These are phyloP conservation scores for Picus viridis DNA, from an alignment of 2,797 vertebrate genomes.

Conservation along the genomic window DNA sequence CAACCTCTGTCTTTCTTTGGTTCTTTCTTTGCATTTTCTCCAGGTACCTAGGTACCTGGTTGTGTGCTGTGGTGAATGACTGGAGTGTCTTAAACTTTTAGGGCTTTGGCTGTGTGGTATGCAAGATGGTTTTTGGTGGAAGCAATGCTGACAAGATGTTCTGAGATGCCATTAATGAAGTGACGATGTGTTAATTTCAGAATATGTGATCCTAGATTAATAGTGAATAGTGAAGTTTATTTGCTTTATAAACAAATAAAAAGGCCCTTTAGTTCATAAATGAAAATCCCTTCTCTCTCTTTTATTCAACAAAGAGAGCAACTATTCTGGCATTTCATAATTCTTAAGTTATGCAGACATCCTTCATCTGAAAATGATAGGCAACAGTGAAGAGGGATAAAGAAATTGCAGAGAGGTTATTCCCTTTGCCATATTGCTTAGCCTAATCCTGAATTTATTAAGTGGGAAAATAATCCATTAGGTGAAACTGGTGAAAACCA, in stretches of 20 bases:
- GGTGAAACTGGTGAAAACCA: neutral
- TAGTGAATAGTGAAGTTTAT: neutral
- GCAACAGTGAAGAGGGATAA: neutral
- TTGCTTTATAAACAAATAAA: neutral
- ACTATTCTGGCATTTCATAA: constrained; percentile 4
- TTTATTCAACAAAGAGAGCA: neutral
- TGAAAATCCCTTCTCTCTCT: neutral
- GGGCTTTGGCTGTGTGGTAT: neutral
- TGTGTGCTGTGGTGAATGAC: neutral
- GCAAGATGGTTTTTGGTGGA: neutral
- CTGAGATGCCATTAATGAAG: neutral
- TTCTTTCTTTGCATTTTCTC: neutral
- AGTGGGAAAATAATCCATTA: neutral
- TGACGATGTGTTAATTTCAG: neutral
- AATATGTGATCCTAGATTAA: constrained; percentile 1
- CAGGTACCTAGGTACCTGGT: neutral
- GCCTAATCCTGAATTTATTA: neutral
- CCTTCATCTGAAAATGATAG: neutral
- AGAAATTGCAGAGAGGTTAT: neutral
- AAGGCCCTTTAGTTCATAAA: neutral
- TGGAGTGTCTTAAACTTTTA: neutral
- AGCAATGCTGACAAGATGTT: neutral
- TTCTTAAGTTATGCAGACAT: neutral
- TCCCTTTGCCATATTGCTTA: neutral
- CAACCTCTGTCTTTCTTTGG: neutral